A percentile compares a stretch with the other conserved stretches of the same genome.
These are phyloP conservation scores for Ectemnius continuus DNA, from an alignment of 2,888 invertebrate genomes.

Conservation along the genomic window DNA sequence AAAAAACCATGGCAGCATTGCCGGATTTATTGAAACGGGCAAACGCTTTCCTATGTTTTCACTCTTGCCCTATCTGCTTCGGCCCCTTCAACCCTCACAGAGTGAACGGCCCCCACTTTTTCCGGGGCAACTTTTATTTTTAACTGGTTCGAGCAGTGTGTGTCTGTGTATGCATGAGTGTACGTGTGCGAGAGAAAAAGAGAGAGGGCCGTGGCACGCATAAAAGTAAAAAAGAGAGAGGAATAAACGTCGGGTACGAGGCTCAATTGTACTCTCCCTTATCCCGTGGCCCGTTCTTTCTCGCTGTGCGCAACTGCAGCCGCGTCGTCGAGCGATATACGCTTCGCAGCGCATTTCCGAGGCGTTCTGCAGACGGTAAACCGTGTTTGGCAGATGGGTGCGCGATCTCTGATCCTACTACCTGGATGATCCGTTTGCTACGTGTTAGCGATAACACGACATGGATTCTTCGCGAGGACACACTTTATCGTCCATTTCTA, in stretches of 20 bases:
- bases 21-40: constrained; percentile 35
- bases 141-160: constrained; percentile 6
- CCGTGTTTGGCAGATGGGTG: constrained; percentile 40
- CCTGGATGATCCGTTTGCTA: constrained; percentile 54
- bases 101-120: neutral
- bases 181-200: too few species aligned
- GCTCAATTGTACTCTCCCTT: constrained; percentile 31
- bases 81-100: neutral
- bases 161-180: too few species aligned
- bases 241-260: constrained; percentile 28
- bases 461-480: constrained; percentile 33
- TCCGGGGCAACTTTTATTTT: constrained; percentile 10
- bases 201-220: neutral
- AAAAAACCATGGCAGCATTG: constrained; percentile 29
- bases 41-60: constrained; percentile 19
- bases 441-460: constrained; percentile 46
- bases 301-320: constrained; percentile 11
- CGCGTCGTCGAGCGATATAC: constrained; percentile 29
- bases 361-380: constrained; percentile 39
- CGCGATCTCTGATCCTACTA: constrained; percentile 52
- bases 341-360: constrained; percentile 19
- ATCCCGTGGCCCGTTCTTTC: constrained; percentile 22
- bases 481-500: constrained; percentile 36
- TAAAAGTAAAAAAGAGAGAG: constrained; percentile 16
- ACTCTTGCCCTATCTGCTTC: neutral